These are phyloP conservation scores for Nephrotoma guestfalica DNA, from an alignment of 2,888 invertebrate genomes.

Conservation along the genomic window DNA sequence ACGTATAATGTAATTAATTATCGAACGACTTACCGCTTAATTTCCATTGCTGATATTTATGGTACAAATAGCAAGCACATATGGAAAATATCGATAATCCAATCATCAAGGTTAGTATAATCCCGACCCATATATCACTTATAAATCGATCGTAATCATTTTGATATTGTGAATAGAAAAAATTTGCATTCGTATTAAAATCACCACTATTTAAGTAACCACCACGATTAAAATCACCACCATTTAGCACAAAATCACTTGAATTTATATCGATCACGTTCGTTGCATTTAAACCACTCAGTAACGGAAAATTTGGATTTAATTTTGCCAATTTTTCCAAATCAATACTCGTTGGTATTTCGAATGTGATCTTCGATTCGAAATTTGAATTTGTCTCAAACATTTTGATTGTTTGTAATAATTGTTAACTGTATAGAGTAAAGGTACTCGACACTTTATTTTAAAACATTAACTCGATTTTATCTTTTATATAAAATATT, in stretches of 20 bases:
- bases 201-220: constrained; percentile 10
- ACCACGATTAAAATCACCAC: constrained; percentile 1
- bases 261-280: background rate
- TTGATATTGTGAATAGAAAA: constrained; percentile 21
- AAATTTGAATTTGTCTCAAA: constrained; percentile 11
- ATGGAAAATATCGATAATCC: constrained; percentile 46
- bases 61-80: constrained; percentile 46
- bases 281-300: background rate
- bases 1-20: background rate
- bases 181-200: background rate
- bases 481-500: background rate
- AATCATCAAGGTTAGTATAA: constrained; percentile 43
- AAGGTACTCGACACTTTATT: background rate
- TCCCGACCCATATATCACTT: constrained; percentile 48
- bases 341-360: constrained; percentile 25
- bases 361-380: constrained; percentile 25
- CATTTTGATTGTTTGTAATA: background rate
- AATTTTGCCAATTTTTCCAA: constrained; percentile 16
- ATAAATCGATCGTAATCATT: constrained; percentile 41
- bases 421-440: background rate
- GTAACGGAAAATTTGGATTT: background rate
- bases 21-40: constrained; percentile 35
- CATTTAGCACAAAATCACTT: background rate
- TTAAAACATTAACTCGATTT: background rate
- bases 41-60: constrained; percentile 50